Evolutionary conservation across 2,888 invertebrate genomes (phyloP).

Genomic region (Cephonodes hylas): DNA sequence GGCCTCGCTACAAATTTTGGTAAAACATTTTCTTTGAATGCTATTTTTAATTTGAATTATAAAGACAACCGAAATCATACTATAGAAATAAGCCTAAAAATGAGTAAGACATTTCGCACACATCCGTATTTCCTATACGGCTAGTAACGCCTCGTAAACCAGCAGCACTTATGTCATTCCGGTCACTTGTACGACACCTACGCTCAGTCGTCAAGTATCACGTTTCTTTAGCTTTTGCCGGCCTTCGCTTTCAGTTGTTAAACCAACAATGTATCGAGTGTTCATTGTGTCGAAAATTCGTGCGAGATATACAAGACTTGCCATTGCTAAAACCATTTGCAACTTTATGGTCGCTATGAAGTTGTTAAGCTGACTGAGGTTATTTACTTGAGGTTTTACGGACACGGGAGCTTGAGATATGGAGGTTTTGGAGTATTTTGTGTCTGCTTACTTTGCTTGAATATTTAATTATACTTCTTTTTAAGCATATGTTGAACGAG

Average conservation of each 20-base stretch:
- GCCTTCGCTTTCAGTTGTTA: conserved; percentile 1
- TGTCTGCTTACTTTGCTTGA: too few relatives aligned
- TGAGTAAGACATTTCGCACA: not conserved
- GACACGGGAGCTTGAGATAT: not conserved
- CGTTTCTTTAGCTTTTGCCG: conserved; percentile 6
- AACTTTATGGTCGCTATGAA: not conserved
- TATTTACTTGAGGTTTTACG: not conserved
- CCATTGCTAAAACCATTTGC: not conserved
- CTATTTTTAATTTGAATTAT: too few relatives aligned
- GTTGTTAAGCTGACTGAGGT: not conserved
- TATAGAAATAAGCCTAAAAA: too few relatives aligned
- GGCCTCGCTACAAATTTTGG: too few relatives aligned
- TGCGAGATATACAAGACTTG: not conserved
- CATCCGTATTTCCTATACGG: conserved; percentile 8
- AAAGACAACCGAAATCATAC: too few relatives aligned
- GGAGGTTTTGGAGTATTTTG: not conserved
- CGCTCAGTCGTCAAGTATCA: conserved; percentile 12
- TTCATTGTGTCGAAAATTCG: not conserved
- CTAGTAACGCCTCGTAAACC: conserved; percentile 11
- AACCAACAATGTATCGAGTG: not conserved
- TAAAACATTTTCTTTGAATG: too few relatives aligned
- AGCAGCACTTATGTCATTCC: conserved; percentile 20
- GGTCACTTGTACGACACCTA: conserved; percentile 20
- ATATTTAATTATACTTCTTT: too few relatives aligned
- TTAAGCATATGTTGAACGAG: too few relatives aligned